phyloP scores from a whole-genome alignment of 2,113 vertebrate genomes.

The Lethenteron camtschaticum region DNA sequence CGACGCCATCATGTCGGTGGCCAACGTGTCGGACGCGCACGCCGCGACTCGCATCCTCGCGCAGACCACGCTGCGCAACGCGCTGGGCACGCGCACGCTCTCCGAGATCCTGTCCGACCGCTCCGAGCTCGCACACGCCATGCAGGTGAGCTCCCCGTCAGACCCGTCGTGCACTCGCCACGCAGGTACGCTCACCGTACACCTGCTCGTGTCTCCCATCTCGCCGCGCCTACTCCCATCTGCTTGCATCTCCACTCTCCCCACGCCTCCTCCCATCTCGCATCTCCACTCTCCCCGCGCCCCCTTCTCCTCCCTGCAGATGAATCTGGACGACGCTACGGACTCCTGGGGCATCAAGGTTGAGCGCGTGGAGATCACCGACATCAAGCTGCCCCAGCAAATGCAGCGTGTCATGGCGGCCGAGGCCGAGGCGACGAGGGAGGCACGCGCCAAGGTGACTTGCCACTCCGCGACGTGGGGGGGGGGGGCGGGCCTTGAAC shows the following conservation, averaged over 20 bases:
- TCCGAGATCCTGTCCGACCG: background rate
- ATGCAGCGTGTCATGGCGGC: conserved; percentile 60
- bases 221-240: too few relatives aligned
- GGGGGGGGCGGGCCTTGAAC: too few relatives aligned
- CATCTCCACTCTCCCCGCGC: too few relatives aligned
- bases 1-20: background rate
- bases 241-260: too few relatives aligned
- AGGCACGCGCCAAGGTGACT: conserved; percentile 48
- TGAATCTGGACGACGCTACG: conserved; percentile 30
- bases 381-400: conserved; percentile 40
- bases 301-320: conserved; percentile 17
- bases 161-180: too few relatives aligned
- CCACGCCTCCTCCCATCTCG: too few relatives aligned
- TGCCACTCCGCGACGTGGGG: too few relatives aligned
- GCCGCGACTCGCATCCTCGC: background rate
- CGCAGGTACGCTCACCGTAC: too few relatives aligned
- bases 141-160: background rate
- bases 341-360: conserved; percentile 48
- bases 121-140: background rate
- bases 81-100: background rate
- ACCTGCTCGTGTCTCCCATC: too few relatives aligned
- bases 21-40: background rate
- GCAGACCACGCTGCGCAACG: background rate
- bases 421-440: conserved; percentile 40
- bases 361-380: conserved; percentile 52